Percentiles rank a stretch among this genome's conserved stretches.
phyloP scores from a whole-genome alignment of 2,797 vertebrate genomes.

The Mormyrops attenuatus region DNA sequence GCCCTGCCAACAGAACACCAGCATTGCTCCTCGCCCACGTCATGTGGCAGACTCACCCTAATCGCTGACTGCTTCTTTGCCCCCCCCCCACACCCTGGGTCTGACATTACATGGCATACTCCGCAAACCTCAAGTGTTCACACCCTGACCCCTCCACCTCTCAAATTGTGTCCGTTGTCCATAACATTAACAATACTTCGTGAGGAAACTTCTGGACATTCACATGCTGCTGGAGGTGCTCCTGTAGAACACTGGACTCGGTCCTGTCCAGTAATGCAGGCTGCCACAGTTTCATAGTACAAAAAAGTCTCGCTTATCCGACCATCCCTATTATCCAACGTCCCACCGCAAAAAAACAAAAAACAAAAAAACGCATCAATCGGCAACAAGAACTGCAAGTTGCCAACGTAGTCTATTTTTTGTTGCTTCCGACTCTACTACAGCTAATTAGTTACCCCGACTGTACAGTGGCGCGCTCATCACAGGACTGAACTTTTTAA shows the following conservation, averaged over 20 bases:
- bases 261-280: not conserved
- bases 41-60: slow-evolving; percentile 41
- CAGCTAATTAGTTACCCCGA: too few species aligned
- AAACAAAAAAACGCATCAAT: too few species aligned
- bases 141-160: not conserved
- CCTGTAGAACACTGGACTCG: not conserved
- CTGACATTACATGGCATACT: not conserved
- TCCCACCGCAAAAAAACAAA: too few species aligned
- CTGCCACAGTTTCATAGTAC: not conserved
- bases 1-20: slow-evolving; percentile 17
- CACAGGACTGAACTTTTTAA: too few species aligned
- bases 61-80: slow-evolving; percentile 26
- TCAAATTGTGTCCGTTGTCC: not conserved
- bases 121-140: not conserved
- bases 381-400: too few species aligned
- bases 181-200: not conserved
- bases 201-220: not conserved
- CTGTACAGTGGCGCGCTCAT: too few species aligned
- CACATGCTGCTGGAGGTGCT: not conserved
- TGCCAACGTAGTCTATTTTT: too few species aligned
- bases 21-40: slow-evolving; percentile 25
- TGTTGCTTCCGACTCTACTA: too few species aligned
- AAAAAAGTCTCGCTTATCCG: too few species aligned
- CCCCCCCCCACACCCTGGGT: slow-evolving; percentile 40
- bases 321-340: too few species aligned